Evolutionary conservation across 2,888 invertebrate genomes (phyloP), one percentile per base, ranked within the genome.

Genomic region (Mythimna vitellina): DNA sequence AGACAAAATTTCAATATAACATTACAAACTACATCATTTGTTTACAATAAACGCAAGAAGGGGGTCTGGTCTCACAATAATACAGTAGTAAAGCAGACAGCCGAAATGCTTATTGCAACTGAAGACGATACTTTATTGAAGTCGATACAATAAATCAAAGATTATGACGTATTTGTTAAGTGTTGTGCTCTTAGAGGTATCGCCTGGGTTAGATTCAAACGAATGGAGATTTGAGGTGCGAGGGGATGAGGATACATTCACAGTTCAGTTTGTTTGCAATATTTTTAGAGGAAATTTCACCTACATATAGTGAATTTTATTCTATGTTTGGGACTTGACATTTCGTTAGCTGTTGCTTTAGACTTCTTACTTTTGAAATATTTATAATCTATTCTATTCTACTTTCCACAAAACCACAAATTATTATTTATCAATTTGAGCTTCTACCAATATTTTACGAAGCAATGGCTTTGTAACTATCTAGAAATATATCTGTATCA

Each of bases 161-260:
- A 67, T 76, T 82, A 82, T 76, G 58, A 79, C 68, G 54, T 78
- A 70, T 65, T 75, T 67, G 74, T 60, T 68, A 63, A 71, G 78
- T 69, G 71, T 51, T 29, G 38, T 57, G 46, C 57, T 25, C 17
- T 6, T 7, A 14, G 54, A 69, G 63, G 63, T 69, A 54, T 12
- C 12, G 6, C 17, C 20, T 3, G 38, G 35, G 14, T 35, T 3
- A 3, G 3, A 35, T 57, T 49, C 29, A 22, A 32, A 49, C 20
- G 38, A 29, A 35, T n/a, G 1, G 29, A 42, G n/a, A 29, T 64
- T 29, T 25, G 10, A 58, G 4, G 62, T 53, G 32, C 3, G 10
- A 32, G 14, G 22, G 17, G n/a, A 22, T 6, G 3, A 2, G 7
- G 2, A 49, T 49, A 20, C 8, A 51, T n/a, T 51, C n/a, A 35